Conservation (phyloP, 2,113 vertebrate species). For the Brachyistius frenatus region DNA sequence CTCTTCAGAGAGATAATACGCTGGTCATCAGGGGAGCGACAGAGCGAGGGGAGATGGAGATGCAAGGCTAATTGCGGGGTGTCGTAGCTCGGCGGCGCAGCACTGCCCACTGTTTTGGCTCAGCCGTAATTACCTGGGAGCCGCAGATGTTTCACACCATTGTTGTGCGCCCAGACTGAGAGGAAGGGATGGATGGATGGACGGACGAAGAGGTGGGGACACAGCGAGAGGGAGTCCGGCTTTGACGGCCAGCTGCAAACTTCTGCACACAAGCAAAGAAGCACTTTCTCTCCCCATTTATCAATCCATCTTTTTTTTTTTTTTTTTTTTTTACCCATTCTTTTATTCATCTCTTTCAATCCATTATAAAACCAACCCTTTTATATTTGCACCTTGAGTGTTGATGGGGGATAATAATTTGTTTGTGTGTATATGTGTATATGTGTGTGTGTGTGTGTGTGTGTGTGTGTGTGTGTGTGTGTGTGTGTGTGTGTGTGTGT, state of each 20-base stretch:
- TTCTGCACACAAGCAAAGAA: constrained; percentile 57
- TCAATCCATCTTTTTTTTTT: constrained; percentile 15
- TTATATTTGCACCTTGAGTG: constrained; percentile 82
- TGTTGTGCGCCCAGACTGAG: constrained; percentile 62
- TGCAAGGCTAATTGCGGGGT: constrained; percentile 73
- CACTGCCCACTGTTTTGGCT: constrained; percentile 70
- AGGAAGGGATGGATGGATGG: constrained; percentile 37
- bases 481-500: constrained; percentile 36
- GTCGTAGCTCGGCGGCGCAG: constrained; percentile 43
- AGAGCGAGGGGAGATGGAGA: constrained; percentile 53
- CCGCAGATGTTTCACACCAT: constrained; percentile 72
- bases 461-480: constrained; percentile 41
- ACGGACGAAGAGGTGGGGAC: constrained; percentile 34
- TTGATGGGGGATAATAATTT: constrained; percentile 71
- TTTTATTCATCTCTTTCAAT: constrained; percentile 73
- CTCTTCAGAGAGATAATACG: constrained; percentile 59
- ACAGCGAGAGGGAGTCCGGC: constrained; percentile 2
- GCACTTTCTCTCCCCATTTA: constrained; percentile 39
- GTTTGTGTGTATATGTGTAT: background rate
- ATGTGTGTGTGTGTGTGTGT: constrained; percentile 15
- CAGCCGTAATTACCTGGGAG: constrained; percentile 73
- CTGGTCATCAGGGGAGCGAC: constrained; percentile 53
- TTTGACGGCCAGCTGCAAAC: constrained; percentile 60
- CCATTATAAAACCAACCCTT: constrained; percentile 74
- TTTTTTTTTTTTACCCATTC: constrained; percentile 38